Conservation (phyloP, 2,113 vertebrate genomes). For the Entelurus aequoreus region DNA sequence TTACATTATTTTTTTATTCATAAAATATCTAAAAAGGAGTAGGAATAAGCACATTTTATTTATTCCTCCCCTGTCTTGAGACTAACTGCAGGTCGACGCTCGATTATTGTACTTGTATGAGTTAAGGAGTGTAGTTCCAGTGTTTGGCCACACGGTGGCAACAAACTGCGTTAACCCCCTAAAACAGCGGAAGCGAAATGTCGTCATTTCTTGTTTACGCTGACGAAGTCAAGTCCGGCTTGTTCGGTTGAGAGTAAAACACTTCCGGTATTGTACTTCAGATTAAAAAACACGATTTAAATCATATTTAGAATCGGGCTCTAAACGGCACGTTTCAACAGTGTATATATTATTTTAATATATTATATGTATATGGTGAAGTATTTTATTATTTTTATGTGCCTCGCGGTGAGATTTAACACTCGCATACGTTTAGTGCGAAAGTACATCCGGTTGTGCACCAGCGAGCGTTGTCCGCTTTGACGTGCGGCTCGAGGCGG, state of each 20-base stretch:
- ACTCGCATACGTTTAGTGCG: constrained; percentile 25
- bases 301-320: not conserved
- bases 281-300: not conserved
- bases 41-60: too few species aligned
- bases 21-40: too few species aligned
- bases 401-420: not conserved
- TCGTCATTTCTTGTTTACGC: constrained; percentile 54
- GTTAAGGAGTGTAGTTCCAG: too few species aligned
- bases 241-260: fast-evolving
- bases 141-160: constrained; percentile 38
- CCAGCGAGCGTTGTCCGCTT: not conserved
- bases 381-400: not conserved
- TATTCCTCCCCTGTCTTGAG: too few species aligned
- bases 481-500: constrained; percentile 26
- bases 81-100: too few species aligned
- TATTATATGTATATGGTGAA: not conserved
- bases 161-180: fast-evolving
- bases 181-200: constrained; percentile 63
- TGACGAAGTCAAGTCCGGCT: constrained; percentile 4
- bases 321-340: too few species aligned
- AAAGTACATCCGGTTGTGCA: constrained; percentile 19
- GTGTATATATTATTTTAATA: not conserved
- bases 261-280: constrained; percentile 24
- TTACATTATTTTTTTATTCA: too few species aligned
- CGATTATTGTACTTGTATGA: too few species aligned